phyloP scores from a whole-genome alignment of 1,140 invertebrate genomes.

The Drosophila tani region DNA sequence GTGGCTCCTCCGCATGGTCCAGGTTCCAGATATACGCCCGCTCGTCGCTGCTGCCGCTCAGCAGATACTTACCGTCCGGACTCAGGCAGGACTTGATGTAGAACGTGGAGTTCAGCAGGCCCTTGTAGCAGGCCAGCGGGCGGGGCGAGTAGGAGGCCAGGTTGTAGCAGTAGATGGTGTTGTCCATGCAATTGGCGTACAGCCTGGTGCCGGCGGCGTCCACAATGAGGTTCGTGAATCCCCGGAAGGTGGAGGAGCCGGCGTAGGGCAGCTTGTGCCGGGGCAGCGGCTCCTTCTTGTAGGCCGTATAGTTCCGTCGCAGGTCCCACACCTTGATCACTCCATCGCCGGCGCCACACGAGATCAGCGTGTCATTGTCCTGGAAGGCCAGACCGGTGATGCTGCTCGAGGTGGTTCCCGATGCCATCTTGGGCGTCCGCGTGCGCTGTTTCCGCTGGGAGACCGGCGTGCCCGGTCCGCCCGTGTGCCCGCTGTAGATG shows the following conservation, averaged over 20 bases:
- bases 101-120: conserved; percentile 91
- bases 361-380: conserved; percentile 90
- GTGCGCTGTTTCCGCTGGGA: conserved; percentile 85
- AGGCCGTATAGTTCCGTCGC: conserved; percentile 90
- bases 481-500: conserved; percentile 87
- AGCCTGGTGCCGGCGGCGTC: conserved; percentile 89
- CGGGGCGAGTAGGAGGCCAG: conserved; percentile 89
- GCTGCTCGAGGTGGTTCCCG: conserved; percentile 86
- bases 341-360: conserved; percentile 93
- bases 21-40: conserved; percentile 94
- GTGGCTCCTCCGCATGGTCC: conserved; percentile 87
- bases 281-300: conserved; percentile 89
- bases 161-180: conserved; percentile 94
- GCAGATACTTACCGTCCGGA: conserved; percentile 91
- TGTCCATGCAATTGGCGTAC: conserved; percentile 95
- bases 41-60: conserved; percentile 94
- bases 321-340: conserved; percentile 95
- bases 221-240: conserved; percentile 92
- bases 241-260: conserved; percentile 89
- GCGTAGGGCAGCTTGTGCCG: conserved; percentile 90
- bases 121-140: conserved; percentile 88
- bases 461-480: conserved; percentile 85
- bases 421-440: conserved; percentile 76
- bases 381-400: conserved; percentile 92
- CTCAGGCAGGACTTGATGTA: conserved; percentile 93